Conservation (phyloP, 2,888 invertebrate genomes). For the Malachius bipustulatus region DNA sequence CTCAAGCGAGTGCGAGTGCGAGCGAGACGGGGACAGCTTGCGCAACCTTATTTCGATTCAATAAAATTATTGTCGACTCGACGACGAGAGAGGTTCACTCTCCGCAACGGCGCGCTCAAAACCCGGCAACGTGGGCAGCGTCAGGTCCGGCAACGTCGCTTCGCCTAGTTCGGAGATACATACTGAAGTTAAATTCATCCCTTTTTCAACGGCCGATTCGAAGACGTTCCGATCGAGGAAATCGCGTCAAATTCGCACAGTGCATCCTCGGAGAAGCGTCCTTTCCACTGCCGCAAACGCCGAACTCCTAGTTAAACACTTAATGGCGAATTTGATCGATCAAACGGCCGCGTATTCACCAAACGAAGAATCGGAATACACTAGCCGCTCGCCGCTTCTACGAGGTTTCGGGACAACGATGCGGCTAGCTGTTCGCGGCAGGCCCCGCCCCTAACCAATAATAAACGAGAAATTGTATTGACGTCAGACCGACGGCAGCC, state of each 20-base stretch:
- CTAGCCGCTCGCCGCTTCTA: slow-evolving; percentile 19
- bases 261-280: slow-evolving; percentile 12
- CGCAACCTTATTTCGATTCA: no score
- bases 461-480: slow-evolving; percentile 23
- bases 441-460: slow-evolving; percentile 32
- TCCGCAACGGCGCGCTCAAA: no score
- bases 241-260: slow-evolving; percentile 25
- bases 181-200: slow-evolving; percentile 30
- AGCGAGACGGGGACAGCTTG: no score
- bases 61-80: no score
- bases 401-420: slow-evolving; percentile 26
- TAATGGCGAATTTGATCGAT: no score
- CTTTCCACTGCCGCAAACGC: slow-evolving; percentile 21
- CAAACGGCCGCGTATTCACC: slow-evolving; percentile 14
- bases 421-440: slow-evolving; percentile 25
- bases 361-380: slow-evolving; percentile 14
- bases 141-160: slow-evolving; percentile 26
- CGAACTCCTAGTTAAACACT: no score
- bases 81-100: no score
- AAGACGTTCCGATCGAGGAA: slow-evolving; percentile 21
- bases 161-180: slow-evolving; percentile 28
- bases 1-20: no score
- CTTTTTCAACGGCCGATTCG: slow-evolving; percentile 24
- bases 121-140: slow-evolving; percentile 23
- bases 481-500: slow-evolving; percentile 27